A percentile compares a stretch with the other conserved stretches of the same genome.
Conservation (phyloP, 2,888 invertebrate species). For the Erebia ligea region DNA sequence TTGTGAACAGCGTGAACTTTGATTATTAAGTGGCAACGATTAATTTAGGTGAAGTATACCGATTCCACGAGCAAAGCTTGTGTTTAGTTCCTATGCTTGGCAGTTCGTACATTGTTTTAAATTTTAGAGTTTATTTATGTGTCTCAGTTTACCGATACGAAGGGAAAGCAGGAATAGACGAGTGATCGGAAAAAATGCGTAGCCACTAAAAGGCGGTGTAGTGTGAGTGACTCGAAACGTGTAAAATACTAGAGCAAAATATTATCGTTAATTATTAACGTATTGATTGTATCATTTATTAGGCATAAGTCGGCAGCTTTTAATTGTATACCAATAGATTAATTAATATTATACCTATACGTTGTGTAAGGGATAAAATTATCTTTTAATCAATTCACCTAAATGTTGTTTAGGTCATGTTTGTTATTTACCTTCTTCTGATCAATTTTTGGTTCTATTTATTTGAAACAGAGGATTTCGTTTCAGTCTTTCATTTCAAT, state of each 20-base stretch:
- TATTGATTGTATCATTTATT: constrained; percentile 42
- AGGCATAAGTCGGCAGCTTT: constrained; percentile 51
- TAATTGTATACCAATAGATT: constrained; percentile 58
- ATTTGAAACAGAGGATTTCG: no score
- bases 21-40: constrained; percentile 57
- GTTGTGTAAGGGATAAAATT: constrained; percentile 32
- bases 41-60: constrained; percentile 57
- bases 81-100: constrained; percentile 77
- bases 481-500: no score
- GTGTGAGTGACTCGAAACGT: constrained; percentile 22
- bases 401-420: constrained; percentile 27
- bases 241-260: constrained; percentile 9
- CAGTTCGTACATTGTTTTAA: constrained; percentile 29
- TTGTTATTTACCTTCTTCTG: constrained; percentile 11
- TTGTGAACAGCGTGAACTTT: constrained; percentile 52
- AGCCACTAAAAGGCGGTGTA: constrained; percentile 24
- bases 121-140: constrained; percentile 21
- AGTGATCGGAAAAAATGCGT: constrained; percentile 12
- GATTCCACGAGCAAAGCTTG: constrained; percentile 75
- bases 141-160: constrained; percentile 22
- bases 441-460: constrained; percentile 28
- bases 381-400: constrained; percentile 31
- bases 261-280: constrained; percentile 27
- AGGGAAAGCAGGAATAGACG: constrained; percentile 21
- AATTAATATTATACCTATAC: constrained; percentile 32